phyloP scores from a whole-genome alignment of 2,888 invertebrate species.

The Sepiola atlantica region DNA sequence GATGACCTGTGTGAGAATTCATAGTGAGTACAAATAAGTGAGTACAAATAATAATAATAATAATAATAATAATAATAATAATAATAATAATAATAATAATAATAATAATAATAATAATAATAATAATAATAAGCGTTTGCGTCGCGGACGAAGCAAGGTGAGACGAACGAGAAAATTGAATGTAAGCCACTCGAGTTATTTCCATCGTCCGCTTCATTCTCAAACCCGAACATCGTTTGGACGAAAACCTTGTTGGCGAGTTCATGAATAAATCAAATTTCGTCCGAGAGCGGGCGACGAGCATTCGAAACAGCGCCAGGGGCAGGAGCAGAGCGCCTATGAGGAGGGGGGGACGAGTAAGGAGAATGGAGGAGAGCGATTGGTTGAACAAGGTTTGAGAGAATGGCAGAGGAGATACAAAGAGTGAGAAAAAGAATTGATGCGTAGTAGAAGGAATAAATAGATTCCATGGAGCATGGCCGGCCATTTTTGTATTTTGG shows the following conservation, averaged over 20 bases:
- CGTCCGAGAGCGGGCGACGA: neutral
- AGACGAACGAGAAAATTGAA: neutral
- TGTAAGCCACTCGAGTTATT: neutral
- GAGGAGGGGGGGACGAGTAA: too few relatives aligned
- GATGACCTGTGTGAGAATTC: too few relatives aligned
- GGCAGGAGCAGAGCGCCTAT: too few relatives aligned
- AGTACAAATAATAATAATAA: too few relatives aligned
- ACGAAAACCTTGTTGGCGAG: slow-evolving; percentile 6
- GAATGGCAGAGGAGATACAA: too few relatives aligned
- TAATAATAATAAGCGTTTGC: too few relatives aligned
- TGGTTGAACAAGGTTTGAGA: neutral
- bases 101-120: too few relatives aligned
- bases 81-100: too few relatives aligned
- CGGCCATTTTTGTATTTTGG: neutral
- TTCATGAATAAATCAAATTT: slow-evolving; percentile 21
- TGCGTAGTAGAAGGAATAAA: neutral
- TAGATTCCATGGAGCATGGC: neutral
- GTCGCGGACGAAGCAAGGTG: neutral
- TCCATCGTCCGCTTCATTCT: neutral
- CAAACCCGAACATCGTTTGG: neutral
- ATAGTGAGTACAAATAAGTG: too few relatives aligned
- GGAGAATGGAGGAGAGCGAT: neutral
- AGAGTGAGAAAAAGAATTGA: neutral
- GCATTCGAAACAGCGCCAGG: neutral
- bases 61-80: too few relatives aligned